These are phyloP conservation scores for Gallinago nigripennis DNA, from an alignment of 2,797 vertebrate genomes.

Conservation along the genomic window DNA sequence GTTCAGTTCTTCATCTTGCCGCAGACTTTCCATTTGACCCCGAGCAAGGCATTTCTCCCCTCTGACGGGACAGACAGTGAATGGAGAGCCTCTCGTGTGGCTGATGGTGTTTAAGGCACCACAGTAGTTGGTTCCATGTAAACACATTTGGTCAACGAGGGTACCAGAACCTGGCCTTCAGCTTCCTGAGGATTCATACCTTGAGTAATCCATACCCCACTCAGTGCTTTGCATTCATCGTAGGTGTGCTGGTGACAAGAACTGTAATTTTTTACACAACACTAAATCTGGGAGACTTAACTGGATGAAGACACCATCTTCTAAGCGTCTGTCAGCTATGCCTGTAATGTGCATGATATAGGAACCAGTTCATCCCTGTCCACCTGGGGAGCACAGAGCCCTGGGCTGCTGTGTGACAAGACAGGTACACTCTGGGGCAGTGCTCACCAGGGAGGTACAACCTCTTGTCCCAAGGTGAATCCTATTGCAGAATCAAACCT, in stretches of 20 bases:
- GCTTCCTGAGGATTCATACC: not conserved
- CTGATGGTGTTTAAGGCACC: not conserved
- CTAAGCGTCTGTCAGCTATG: not conserved
- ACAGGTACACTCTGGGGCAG: fast-evolving
- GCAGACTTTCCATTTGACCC: not conserved
- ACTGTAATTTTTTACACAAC: not conserved
- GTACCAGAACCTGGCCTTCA: not conserved
- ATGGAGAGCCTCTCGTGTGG: not conserved
- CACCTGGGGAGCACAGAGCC: not conserved
- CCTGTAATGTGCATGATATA: not conserved
- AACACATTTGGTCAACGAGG: fast-evolving
- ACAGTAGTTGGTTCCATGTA: not conserved
- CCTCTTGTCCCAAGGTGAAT: not conserved
- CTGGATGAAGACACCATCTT: not conserved
- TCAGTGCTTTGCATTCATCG: not conserved
- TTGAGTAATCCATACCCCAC: not conserved
- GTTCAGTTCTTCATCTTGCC: not conserved
- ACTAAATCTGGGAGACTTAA: not conserved
- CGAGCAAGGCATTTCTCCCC: not conserved
- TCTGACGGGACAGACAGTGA: not conserved
- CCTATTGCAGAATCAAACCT: not conserved
- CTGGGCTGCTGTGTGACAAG: not conserved
- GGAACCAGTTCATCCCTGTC: not conserved
- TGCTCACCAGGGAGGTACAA: not conserved
- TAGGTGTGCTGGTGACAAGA: not conserved